Base-by-base conservation (phyloP, 2,888 invertebrate genomes). In the Drosophila acutilabella region DNA sequence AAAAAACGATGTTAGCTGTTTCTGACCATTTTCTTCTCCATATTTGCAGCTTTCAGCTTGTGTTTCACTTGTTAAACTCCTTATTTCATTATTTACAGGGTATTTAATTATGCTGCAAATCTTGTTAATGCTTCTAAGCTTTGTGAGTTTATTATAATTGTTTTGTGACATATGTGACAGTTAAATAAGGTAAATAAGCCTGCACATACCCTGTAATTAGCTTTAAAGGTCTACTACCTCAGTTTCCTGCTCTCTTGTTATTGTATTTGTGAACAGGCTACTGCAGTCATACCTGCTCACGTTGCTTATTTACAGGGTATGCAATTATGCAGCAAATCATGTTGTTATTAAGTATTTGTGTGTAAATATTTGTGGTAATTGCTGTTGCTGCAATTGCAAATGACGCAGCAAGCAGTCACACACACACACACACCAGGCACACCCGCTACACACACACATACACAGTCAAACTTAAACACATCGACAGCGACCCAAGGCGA, bases 311-410 rank as follows among this genome's bases (percentile, higher is more conserved):
- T 74, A 51, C 56, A 59, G 60, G 41, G 71, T 48, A 74, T 48
- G 36, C 65, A 79, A 77, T 70, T 71, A 80, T 75, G 75, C 76
- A 68, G 59, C 60, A 70, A 67, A 65, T 50, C 57, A 60, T 56
- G 42, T 60, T 57, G 44, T 40, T 58, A 42, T 50, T 54, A 56
- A 20, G 38, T 36, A 40, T 13, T 48, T 58, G 48, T 40, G 11
- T 10, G 6, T 47, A 38, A 30, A 47, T 33, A 44, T n/a, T 45
- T 38, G 14, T 59, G 54, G 38, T 56, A 56, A 41, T 56, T 69
- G 44, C 67, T 64, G 77, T 64, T 76, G 77, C 69, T 64, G 81
- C 86, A 81, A 77, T 83, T 81, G 72, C 78, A 75, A 78, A 70
- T 82, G 85, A 82, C 85, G 78, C 80, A 75, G 81, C 80, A 73